Percentiles rank a stretch among this genome's conserved stretches.
These are phyloP conservation scores for Pterostichus madidus DNA, from an alignment of 2,888 invertebrate species.

Conservation along the genomic window DNA sequence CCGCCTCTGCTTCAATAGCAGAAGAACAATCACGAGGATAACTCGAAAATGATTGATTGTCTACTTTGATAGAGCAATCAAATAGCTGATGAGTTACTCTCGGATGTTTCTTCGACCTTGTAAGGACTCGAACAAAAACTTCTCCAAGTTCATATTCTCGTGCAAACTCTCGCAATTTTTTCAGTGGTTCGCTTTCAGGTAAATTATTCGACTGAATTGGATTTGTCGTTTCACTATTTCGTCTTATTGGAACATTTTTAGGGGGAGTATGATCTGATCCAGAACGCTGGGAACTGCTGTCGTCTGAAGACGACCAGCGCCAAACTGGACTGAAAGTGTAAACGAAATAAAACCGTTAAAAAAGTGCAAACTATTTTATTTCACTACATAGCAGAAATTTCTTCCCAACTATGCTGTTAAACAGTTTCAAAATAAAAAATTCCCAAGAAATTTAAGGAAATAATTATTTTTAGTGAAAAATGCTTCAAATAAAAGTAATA, in stretches of 20 bases:
- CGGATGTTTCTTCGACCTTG: slow-evolving; percentile 4
- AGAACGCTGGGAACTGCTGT: slow-evolving; percentile 27
- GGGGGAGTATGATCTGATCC: background rate
- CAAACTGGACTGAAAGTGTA: slow-evolving; percentile 14
- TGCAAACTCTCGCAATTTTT: background rate
- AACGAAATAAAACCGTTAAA: background rate
- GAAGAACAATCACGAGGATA: slow-evolving; percentile 77
- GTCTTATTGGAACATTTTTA: slow-evolving; percentile 5
- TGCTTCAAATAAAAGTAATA: no score
- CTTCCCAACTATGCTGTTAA: no score
- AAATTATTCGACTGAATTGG: background rate
- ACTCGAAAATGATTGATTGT: slow-evolving; percentile 74
- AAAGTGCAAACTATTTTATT: no score
- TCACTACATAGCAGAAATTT: no score
- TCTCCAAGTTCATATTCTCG: slow-evolving; percentile 9
- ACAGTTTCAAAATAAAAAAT: no score
- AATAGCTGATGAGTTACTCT: slow-evolving; percentile 48
- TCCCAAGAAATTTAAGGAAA: no score
- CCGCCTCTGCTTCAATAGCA: slow-evolving; percentile 74
- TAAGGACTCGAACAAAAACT: slow-evolving; percentile 10
- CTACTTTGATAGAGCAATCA: slow-evolving; percentile 74
- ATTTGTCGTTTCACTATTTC: background rate
- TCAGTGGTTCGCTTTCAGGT: background rate
- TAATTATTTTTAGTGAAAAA: no score
- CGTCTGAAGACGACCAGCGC: slow-evolving; percentile 53